Percentiles rank a stretch among this genome's conserved stretches.
Conservation (phyloP, 2,888 invertebrate genomes). For the Himalopsyche japonica region DNA sequence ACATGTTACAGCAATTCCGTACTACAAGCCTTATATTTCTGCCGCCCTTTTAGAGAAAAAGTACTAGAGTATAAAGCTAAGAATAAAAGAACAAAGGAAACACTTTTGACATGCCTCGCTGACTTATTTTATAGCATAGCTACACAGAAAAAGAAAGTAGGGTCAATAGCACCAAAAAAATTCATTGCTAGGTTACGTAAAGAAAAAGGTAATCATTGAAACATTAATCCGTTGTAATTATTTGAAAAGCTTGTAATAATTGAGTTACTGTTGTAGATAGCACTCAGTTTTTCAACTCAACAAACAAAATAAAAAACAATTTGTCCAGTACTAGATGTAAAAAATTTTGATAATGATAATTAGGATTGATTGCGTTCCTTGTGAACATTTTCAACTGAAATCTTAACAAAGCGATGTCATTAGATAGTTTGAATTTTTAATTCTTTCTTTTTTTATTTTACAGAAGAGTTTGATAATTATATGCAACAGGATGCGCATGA, state of each 20-base stretch:
- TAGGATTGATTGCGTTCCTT: too few relatives aligned
- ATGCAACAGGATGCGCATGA: conserved; percentile 99
- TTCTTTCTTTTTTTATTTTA: conserved; percentile 47
- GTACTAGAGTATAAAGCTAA: conserved; percentile 97
- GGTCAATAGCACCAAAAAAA: conserved; percentile 99
- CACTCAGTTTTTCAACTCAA: too few relatives aligned
- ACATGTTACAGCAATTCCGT: conserved; percentile 99
- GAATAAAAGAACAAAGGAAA: conserved; percentile 95
- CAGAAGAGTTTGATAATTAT: conserved; percentile 99
- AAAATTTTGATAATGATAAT: too few relatives aligned
- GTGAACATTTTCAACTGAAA: too few relatives aligned
- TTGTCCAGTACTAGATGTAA: too few relatives aligned
- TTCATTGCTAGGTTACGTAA: conserved; percentile 97
- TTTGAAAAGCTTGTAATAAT: background rate
- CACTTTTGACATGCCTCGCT: conserved; percentile 94
- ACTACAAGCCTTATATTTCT: conserved; percentile 98
- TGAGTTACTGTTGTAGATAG: too few relatives aligned
- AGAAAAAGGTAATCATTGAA: conserved; percentile 79
- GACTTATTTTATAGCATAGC: conserved; percentile 99
- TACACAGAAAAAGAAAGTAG: conserved; percentile 99
- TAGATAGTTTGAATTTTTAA: conserved; percentile 11
- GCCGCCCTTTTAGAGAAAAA: conserved; percentile 98
- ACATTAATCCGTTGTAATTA: too few relatives aligned
- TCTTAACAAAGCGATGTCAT: background rate
- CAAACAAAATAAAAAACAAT: too few relatives aligned